Evolutionary conservation across 2,888 invertebrate genomes (phyloP).

Genomic region (Disparrhopalites patrizii): DNA sequence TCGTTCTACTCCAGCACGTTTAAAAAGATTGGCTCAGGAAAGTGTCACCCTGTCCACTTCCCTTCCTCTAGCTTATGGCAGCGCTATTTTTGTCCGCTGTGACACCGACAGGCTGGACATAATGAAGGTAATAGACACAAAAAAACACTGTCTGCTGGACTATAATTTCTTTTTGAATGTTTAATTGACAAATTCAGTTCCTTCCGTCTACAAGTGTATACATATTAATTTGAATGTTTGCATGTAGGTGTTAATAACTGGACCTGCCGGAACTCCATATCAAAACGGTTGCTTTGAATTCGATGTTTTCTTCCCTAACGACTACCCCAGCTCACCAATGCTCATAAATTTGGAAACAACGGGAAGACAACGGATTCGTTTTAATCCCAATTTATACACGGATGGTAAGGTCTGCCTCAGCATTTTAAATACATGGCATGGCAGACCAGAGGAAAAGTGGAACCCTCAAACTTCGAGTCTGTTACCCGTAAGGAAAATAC

Average conservation of each 20-base stretch:
- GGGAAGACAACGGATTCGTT: slow-evolving; percentile 80
- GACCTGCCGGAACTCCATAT: slow-evolving; percentile 86
- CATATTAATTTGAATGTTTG: background rate
- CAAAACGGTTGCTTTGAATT: slow-evolving; percentile 88
- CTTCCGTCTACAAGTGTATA: background rate
- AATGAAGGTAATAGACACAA: slow-evolving; percentile 78
- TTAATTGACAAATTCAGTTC: too few species aligned
- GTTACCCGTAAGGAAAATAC: slow-evolving; percentile 56
- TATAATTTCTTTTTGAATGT: background rate
- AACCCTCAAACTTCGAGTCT: slow-evolving; percentile 93
- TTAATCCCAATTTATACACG: slow-evolving; percentile 90
- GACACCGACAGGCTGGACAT: slow-evolving; percentile 90
- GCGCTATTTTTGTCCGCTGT: slow-evolving; percentile 85
- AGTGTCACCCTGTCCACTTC: slow-evolving; percentile 88
- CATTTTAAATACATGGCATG: slow-evolving; percentile 83
- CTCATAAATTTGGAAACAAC: slow-evolving; percentile 86
- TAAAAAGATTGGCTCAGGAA: slow-evolving; percentile 90
- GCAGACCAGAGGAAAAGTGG: slow-evolving; percentile 90
- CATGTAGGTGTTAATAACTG: slow-evolving; percentile 79
- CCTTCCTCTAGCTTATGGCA: slow-evolving; percentile 85
- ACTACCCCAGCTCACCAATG: slow-evolving; percentile 73
- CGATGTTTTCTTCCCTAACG: slow-evolving; percentile 80
- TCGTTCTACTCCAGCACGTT: slow-evolving; percentile 77
- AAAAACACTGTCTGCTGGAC: too few species aligned
- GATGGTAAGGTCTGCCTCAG: slow-evolving; percentile 94